Evolutionary conservation across 2,888 invertebrate genomes (phyloP).

Genomic region (Ophraella communa): DNA sequence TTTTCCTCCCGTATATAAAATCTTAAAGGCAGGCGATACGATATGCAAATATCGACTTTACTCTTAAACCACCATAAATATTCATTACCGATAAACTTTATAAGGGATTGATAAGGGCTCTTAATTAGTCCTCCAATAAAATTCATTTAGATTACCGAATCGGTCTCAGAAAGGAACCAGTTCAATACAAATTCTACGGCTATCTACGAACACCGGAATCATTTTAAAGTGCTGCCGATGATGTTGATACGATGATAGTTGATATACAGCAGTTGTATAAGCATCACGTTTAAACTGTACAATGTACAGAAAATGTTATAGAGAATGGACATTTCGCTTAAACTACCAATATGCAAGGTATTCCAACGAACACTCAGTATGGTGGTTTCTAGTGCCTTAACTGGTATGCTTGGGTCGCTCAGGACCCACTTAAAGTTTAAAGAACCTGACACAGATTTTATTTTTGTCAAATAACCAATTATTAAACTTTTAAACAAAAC

Average conservation of each 20-base stretch:
- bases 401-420: too few relatives aligned
- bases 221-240: constrained; percentile 42
- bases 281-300: neutral
- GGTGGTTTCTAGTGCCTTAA: too few relatives aligned
- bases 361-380: too few relatives aligned
- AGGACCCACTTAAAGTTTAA: too few relatives aligned
- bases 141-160: constrained; percentile 48
- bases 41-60: constrained; percentile 30
- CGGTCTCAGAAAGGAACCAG: constrained; percentile 39
- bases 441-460: too few relatives aligned
- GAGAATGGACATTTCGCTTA: neutral
- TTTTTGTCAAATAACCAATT: too few relatives aligned
- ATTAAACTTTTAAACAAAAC: too few relatives aligned
- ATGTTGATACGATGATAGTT: constrained; percentile 9
- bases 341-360: too few relatives aligned
- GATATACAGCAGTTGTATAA: neutral
- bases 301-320: neutral
- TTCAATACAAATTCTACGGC: constrained; percentile 43
- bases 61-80: constrained; percentile 43
- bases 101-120: constrained; percentile 50
- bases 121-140: constrained; percentile 52
- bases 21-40: constrained; percentile 12
- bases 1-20: neutral
- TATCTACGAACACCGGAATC: constrained; percentile 47
- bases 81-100: constrained; percentile 50